Conservation (phyloP, 2,113 vertebrate species). For the Clarias magur region DNA sequence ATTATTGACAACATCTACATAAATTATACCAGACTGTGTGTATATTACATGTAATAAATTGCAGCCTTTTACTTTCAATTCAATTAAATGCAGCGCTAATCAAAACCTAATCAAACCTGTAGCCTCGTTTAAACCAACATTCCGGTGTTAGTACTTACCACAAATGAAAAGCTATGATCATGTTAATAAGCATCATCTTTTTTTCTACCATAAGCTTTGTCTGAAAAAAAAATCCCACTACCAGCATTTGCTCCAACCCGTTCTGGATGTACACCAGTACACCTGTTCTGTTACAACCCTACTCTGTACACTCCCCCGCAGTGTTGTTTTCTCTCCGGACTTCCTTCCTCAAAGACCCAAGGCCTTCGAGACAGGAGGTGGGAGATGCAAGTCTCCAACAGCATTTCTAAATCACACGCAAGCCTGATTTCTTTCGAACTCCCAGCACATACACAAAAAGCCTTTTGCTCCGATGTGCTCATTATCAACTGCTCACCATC, state of each 20-base stretch:
- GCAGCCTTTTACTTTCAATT: too few species aligned
- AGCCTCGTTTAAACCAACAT: neutral
- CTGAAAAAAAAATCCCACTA: too few species aligned
- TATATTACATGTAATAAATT: too few species aligned
- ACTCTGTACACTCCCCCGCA: neutral
- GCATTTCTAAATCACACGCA: conserved; percentile 9
- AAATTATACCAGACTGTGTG: too few species aligned
- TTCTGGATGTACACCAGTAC: neutral
- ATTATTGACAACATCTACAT: too few species aligned
- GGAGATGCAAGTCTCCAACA: conserved; percentile 36
- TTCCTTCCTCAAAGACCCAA: conserved; percentile 30
- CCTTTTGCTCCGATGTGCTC: neutral
- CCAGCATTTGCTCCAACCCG: neutral
- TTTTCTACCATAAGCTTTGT: neutral
- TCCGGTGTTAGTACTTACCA: too few species aligned
- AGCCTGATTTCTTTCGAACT: neutral
- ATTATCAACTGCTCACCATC: conserved; percentile 35
- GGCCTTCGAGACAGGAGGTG: conserved; percentile 31
- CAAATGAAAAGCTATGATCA: neutral
- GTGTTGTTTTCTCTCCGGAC: conserved; percentile 25
- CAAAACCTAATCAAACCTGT: too few species aligned
- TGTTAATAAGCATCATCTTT: neutral
- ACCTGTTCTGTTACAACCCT: neutral
- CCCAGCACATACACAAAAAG: neutral
- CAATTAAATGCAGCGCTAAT: too few species aligned